Evolutionary conservation across 1,140 invertebrate species (phyloP), one percentile per base, ranked within the genome.

Genomic region (Charaxes varanes): DNA sequence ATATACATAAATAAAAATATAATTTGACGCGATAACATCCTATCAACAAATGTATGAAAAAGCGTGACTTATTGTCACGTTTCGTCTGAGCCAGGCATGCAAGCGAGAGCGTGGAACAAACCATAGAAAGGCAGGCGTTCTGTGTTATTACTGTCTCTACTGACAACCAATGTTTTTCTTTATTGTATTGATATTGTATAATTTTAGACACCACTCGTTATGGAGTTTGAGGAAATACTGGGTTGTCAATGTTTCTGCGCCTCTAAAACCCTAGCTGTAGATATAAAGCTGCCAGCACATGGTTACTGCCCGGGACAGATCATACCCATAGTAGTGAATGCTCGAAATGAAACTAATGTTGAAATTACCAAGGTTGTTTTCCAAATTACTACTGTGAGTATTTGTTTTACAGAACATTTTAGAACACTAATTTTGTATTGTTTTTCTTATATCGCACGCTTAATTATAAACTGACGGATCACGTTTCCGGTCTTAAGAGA

Each of bases 291-390:
- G 3, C 89, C 89, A 0, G 65, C 84, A 14, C 34, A 76, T 3
- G 89, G 88, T 14, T 89, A 85, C 51, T 88, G 88, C 11, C 85
- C 87, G 8, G 88, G 88, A 0, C 87, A 89, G 58, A 54, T 53
- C 6, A 86, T 90, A 28, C 86, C 88, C 0, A 48, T 89, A 1
- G 79, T 78, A 24, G 58, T 89, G 2, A 84, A 86, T 24, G 79
- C 87, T 4, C 83, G 88, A 36, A 91, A 90, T 64, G 61, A 73
- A 6, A 87, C 87, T 7, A 82, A 77, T 43, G 63, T 88, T 2
- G 62, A 69, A 16, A 81, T 90, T 11, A 61, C 78, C 1, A 63
- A 55, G 18, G 65, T 90, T 0, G 68, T 77, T 19, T 73, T 88
- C 21, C 57, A 82, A 26, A 54, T 91, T 2, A 53, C 67, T 19